Conservation (phyloP, 2,888 invertebrate species). For the Tenthredo amoena region DNA sequence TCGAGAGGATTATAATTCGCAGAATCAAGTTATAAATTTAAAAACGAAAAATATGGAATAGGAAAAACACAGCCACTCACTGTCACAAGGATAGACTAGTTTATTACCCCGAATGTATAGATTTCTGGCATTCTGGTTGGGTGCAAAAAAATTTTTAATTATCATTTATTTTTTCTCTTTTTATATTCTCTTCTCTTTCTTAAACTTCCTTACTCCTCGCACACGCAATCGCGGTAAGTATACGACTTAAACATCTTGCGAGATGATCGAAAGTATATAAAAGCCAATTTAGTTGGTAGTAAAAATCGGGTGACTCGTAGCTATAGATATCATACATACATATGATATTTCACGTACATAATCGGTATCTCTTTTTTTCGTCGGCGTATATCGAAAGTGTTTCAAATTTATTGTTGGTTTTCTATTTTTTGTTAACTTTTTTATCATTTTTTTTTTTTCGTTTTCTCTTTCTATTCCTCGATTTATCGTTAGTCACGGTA, state of each 20-base stretch:
- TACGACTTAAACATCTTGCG: background rate
- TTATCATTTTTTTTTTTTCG: slow-evolving; percentile 12
- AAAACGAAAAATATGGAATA: background rate
- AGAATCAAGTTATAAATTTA: background rate
- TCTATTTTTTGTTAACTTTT: slow-evolving; percentile 8
- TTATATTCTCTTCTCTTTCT: background rate
- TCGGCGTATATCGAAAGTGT: slow-evolving; percentile 12
- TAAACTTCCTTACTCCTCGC: background rate
- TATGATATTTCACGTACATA: background rate
- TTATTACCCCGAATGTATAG: slow-evolving; percentile 17
- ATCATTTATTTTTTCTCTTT: background rate
- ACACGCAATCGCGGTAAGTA: background rate
- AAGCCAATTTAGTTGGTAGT: slow-evolving; percentile 15
- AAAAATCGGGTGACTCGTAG: background rate
- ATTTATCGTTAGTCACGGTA: background rate
- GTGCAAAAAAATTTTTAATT: background rate
- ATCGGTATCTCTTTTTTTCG: slow-evolving; percentile 6
- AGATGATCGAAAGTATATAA: slow-evolving; percentile 15
- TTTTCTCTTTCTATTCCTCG: slow-evolving; percentile 18
- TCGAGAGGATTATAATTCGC: background rate
- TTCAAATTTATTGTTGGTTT: slow-evolving; percentile 1
- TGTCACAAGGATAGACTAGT: background rate
- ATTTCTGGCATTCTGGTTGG: background rate
- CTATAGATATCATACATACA: background rate
- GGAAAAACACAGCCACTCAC: background rate